phyloP scores from a whole-genome alignment of 2,888 invertebrate genomes.

The Entomobrya proxima region DNA sequence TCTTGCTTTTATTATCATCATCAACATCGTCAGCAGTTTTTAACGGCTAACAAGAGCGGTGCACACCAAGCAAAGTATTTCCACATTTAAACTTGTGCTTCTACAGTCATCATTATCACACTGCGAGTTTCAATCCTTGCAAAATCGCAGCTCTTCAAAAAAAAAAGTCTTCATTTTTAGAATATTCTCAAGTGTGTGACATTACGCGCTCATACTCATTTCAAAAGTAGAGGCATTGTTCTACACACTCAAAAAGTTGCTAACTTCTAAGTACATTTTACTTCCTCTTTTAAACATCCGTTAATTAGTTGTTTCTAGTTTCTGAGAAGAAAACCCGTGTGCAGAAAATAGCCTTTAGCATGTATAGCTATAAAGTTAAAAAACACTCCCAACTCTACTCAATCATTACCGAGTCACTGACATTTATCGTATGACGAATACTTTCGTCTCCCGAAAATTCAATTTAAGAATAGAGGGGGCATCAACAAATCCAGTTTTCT shows the following conservation, averaged over 20 bases:
- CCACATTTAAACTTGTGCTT: too few species aligned
- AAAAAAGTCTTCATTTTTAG: too few species aligned
- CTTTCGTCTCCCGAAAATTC: slow-evolving; percentile 37
- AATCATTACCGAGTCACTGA: slow-evolving; percentile 40
- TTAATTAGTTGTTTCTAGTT: background rate
- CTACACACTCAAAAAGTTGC: too few species aligned
- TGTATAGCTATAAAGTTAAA: slow-evolving; percentile 59
- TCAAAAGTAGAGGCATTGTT: too few species aligned
- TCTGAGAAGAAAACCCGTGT: background rate
- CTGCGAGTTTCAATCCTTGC: too few species aligned
- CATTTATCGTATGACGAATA: slow-evolving; percentile 53
- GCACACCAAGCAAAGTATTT: too few species aligned
- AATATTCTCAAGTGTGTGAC: too few species aligned
- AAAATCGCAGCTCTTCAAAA: too few species aligned
- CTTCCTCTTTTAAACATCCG: background rate
- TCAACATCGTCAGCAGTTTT: background rate
- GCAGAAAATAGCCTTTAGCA: background rate
- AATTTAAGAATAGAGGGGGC: slow-evolving; percentile 14
- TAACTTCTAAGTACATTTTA: too few species aligned
- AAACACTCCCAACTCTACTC: slow-evolving; percentile 6
- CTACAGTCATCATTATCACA: too few species aligned
- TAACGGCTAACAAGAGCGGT: too few species aligned
- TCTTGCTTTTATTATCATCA: background rate
- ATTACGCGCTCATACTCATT: too few species aligned
- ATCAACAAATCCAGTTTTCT: background rate